Evolutionary conservation across 1,140 invertebrate species (phyloP).

Genomic region (Nomia melanderi): DNA sequence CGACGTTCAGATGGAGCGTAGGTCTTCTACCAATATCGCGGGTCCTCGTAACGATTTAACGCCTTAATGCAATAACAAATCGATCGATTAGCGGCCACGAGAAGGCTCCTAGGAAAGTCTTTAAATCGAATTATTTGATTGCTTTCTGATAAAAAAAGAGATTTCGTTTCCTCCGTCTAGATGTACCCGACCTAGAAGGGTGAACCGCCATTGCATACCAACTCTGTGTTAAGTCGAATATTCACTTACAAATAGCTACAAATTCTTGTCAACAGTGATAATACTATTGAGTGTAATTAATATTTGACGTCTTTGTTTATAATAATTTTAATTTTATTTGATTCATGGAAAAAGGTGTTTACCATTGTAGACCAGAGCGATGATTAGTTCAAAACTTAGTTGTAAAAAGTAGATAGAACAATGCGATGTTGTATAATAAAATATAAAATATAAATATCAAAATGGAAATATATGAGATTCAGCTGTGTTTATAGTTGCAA

Average conservation of each 20-base stretch:
- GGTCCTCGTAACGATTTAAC: constrained; percentile 63
- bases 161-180: background rate
- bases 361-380: no score
- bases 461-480: no score
- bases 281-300: no score
- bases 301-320: no score
- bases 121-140: constrained; percentile 55
- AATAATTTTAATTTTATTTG: no score
- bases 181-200: background rate
- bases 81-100: constrained; percentile 53
- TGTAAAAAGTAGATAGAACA: no score
- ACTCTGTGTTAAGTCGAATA: no score
- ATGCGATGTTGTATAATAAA: no score
- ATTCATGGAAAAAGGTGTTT: no score
- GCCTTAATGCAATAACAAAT: constrained; percentile 63
- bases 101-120: constrained; percentile 37
- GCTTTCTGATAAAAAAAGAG: constrained; percentile 54
- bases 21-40: constrained; percentile 31
- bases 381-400: no score
- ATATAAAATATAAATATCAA: no score
- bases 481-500: no score
- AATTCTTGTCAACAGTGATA: background rate
- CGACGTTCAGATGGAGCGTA: background rate
- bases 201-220: background rate
- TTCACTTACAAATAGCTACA: background rate